Base-by-base conservation (phyloP, 2,113 vertebrate genomes). In the Gymnarchus niloticus region DNA sequence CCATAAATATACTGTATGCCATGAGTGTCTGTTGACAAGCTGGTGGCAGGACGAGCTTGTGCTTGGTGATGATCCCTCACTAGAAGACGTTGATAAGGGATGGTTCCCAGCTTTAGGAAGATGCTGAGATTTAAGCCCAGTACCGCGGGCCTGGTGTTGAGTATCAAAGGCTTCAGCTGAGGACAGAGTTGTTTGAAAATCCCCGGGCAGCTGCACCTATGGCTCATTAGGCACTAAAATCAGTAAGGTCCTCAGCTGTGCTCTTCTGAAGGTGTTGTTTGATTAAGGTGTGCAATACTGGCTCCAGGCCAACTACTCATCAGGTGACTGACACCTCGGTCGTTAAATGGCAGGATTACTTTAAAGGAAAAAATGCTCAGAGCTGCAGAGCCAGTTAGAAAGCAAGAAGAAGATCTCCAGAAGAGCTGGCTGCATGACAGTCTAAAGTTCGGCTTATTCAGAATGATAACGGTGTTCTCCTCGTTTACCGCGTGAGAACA, bases 301-400 rank as follows among this genome's bases (percentile, higher is more conserved):
- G n/a, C 80, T 52, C n/a, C 3, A 28, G 46, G n/a, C 41, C n/a
- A 10, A n/a, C 33, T 33, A 33, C 49, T 3, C 25, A 21, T 78
- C 76, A 78, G 76, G 76, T 78, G 44, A 78, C 44, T 78, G 41
- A 78, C 44, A 78, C 37, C 44, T 78, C 37, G 76, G 21, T 78
- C 76, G 23, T 8, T 46, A n/a, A 78, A 44, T 78, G 41, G 23
- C 41, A 76, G 33, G 44, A n/a, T 48, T 48, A 59, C 23, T 77
- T 17, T 3, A 77, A 77, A 61, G 25, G 6, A 69, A 69, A 37
- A 69, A 76, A 46, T 3, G 2, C 76, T 78, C 76, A 6, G 65
- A 41, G 65, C 33, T 6, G 19, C n/a, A 54, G 25, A 81, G 12
- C 25, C 80, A 54, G 46, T 81, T n/a, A 41, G 41, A 44, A 49